Conservation (phyloP, 2,888 invertebrate genomes). For the Metallyticus violacea region DNA sequence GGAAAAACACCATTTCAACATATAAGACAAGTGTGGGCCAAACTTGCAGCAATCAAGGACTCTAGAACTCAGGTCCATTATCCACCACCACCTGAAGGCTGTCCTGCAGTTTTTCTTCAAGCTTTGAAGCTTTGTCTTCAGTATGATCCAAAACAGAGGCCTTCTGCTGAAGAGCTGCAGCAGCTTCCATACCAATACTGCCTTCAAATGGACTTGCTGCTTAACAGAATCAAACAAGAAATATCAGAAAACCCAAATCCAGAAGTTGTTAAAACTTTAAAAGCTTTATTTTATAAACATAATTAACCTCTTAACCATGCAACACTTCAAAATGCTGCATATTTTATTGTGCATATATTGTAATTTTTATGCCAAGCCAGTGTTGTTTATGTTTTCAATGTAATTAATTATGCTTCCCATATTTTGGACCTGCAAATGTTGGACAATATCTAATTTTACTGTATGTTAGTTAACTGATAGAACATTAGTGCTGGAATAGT, state of each 20-base stretch:
- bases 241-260: neutral
- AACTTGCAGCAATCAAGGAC: constrained; percentile 75
- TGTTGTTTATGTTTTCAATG: too few species aligned
- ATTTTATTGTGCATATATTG: too few species aligned
- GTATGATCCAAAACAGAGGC: constrained; percentile 68
- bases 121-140: constrained; percentile 71
- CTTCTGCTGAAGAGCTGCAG: constrained; percentile 72
- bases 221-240: neutral
- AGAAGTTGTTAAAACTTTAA: neutral
- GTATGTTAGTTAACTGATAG: too few species aligned
- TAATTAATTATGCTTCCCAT: too few species aligned
- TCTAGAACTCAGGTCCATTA: constrained; percentile 72
- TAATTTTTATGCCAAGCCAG: too few species aligned
- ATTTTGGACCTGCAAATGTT: too few species aligned
- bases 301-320: too few species aligned
- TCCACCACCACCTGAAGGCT: constrained; percentile 51
- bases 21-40: constrained; percentile 66
- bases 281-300: neutral
- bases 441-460: too few species aligned
- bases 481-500: too few species aligned
- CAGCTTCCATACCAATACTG: constrained; percentile 46
- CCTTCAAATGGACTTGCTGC: neutral
- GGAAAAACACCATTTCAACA: constrained; percentile 88
- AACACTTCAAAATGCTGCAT: too few species aligned
- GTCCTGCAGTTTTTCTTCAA: constrained; percentile 58